A percentile compares a stretch with the other conserved stretches of the same genome.
Conservation (phyloP, 2,888 invertebrate species). For the Psococerastis gibbosa region DNA sequence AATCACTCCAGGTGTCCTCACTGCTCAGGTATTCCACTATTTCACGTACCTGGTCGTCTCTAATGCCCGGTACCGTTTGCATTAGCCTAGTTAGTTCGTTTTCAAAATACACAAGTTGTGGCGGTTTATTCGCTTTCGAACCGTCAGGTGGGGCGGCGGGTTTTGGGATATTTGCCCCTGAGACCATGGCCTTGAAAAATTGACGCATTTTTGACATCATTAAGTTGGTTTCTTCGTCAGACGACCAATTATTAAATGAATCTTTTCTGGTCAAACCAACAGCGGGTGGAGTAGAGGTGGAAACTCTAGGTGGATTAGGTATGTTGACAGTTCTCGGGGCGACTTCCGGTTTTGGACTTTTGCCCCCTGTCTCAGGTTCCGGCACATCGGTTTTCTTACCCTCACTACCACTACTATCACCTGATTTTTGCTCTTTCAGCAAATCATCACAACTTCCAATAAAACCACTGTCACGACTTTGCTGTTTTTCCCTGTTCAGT, state of each 20-base stretch:
- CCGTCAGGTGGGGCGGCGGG: conserved; percentile 22
- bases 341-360: neutral
- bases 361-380: neutral
- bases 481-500: conserved; percentile 45
- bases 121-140: conserved; percentile 43
- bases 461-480: conserved; percentile 74
- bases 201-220: conserved; percentile 93
- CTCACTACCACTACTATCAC: conserved; percentile 8
- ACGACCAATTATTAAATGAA: conserved; percentile 86
- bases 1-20: conserved; percentile 87
- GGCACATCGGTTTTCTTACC: neutral
- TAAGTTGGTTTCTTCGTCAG: conserved; percentile 80
- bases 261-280: conserved; percentile 56
- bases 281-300: conserved; percentile 35
- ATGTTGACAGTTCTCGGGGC: neutral
- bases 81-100: conserved; percentile 73
- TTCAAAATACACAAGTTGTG: conserved; percentile 75
- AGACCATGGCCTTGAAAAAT: conserved; percentile 82
- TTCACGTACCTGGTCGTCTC: conserved; percentile 77
- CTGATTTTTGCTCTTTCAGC: conserved; percentile 34
- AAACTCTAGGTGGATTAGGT: conserved; percentile 22
- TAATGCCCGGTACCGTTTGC: conserved; percentile 83
- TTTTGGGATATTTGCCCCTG: conserved; percentile 30
- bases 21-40: conserved; percentile 83
- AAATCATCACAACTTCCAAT: conserved; percentile 77